Conservation (phyloP, 64 coral and sea anemone species). For the Dendronephthya gigantea region DNA sequence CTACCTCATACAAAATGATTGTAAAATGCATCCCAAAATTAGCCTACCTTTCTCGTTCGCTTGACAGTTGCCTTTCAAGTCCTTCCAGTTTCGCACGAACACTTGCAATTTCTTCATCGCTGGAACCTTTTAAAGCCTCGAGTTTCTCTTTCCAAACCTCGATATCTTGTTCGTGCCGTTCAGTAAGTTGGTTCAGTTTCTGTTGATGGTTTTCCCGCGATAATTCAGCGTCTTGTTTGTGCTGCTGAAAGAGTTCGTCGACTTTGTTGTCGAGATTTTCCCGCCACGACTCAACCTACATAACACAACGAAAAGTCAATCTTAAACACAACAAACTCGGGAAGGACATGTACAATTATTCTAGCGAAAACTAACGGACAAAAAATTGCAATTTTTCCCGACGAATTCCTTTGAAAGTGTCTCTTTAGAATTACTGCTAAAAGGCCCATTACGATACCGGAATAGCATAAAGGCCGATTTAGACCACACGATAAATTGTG, state of each 20-base stretch:
- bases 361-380: too few relatives aligned
- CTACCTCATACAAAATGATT: too few relatives aligned
- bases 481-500: too few relatives aligned
- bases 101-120: background rate
- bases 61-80: background rate
- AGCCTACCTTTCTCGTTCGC: background rate
- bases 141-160: background rate
- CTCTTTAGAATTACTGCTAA: too few relatives aligned
- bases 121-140: background rate
- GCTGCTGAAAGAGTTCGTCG: background rate
- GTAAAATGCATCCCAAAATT: too few relatives aligned
- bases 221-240: background rate
- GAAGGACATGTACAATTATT: too few relatives aligned
- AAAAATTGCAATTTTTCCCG: too few relatives aligned
- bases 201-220: background rate
- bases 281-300: background rate
- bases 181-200: background rate
- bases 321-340: too few relatives aligned
- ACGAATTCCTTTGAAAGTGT: too few relatives aligned
- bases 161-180: background rate
- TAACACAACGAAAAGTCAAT: background rate
- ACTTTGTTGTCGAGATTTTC: background rate
- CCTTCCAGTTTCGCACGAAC: background rate
- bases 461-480: too few relatives aligned
- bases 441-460: too few relatives aligned